Conservation (phyloP, 2,797 vertebrate genomes). For the Loriculus beryllinus region DNA sequence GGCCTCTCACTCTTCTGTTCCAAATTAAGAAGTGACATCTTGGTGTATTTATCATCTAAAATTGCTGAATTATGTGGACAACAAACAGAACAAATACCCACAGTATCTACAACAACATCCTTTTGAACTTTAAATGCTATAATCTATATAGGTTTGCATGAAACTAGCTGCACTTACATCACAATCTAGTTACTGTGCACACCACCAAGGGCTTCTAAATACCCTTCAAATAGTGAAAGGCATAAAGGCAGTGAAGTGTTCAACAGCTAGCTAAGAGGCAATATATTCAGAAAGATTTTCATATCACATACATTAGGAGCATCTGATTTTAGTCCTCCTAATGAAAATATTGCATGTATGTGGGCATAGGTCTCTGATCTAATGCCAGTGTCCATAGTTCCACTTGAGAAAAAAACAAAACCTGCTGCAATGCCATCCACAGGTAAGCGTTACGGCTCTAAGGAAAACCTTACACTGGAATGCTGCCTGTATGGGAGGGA, state of each 20-base stretch:
- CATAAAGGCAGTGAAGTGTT: neutral
- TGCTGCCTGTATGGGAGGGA: neutral
- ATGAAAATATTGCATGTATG: neutral
- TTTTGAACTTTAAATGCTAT: neutral
- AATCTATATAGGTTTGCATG: neutral
- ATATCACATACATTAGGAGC: neutral
- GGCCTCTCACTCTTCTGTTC: neutral
- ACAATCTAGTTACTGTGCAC: neutral
- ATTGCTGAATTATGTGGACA: neutral
- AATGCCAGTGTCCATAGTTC: neutral
- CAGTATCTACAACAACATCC: neutral
- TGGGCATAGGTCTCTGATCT: neutral
- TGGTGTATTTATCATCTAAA: neutral
- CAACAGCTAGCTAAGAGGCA: neutral
- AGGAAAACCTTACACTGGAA: neutral
- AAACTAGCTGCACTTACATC: neutral
- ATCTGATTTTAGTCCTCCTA: neutral
- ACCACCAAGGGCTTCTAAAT: neutral
- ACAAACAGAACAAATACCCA: neutral
- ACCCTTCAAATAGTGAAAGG: neutral
- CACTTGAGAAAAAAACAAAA: neutral
- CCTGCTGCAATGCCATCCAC: neutral
- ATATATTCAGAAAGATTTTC: neutral
- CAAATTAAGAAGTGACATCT: neutral
- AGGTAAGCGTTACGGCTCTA: neutral